These are phyloP conservation scores for Serinus canaria DNA, from an alignment of 2,113 vertebrate genomes.

Conservation along the genomic window DNA sequence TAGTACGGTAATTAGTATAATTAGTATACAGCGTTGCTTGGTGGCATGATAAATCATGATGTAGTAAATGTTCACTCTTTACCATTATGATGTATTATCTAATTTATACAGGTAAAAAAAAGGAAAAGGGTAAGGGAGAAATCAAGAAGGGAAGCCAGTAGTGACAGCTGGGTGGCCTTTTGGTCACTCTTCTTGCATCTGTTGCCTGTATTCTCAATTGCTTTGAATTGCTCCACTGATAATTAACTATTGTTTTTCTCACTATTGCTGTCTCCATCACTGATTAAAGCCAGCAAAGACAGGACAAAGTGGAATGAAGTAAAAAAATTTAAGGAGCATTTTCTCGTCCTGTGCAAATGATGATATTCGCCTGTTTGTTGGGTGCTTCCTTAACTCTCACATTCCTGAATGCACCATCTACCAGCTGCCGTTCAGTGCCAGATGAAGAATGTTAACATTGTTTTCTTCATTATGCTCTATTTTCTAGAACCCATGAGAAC, in stretches of 20 bases:
- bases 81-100: slow-evolving; percentile 72
- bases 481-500: slow-evolving; percentile 94
- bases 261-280: background rate
- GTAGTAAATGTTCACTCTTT: slow-evolving; percentile 70
- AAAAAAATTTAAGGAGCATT: background rate
- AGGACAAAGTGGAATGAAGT: background rate
- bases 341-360: background rate
- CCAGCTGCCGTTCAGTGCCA: background rate
- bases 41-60: slow-evolving; percentile 74
- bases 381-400: background rate
- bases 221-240: background rate
- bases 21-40: slow-evolving; percentile 67
- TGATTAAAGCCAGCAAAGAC: background rate
- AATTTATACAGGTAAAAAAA: slow-evolving; percentile 64
- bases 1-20: slow-evolving; percentile 78
- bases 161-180: slow-evolving; percentile 38
- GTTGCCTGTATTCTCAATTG: slow-evolving; percentile 11
- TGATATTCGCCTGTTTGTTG: background rate
- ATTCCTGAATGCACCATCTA: background rate
- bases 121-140: background rate
- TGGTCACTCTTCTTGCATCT: slow-evolving; percentile 42
- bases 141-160: background rate
- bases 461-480: background rate
- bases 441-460: background rate
- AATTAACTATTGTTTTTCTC: slow-evolving; percentile 49